Evolutionary conservation across 2,888 invertebrate species (phyloP).

Genomic region (Tetragonula carbonaria): DNA sequence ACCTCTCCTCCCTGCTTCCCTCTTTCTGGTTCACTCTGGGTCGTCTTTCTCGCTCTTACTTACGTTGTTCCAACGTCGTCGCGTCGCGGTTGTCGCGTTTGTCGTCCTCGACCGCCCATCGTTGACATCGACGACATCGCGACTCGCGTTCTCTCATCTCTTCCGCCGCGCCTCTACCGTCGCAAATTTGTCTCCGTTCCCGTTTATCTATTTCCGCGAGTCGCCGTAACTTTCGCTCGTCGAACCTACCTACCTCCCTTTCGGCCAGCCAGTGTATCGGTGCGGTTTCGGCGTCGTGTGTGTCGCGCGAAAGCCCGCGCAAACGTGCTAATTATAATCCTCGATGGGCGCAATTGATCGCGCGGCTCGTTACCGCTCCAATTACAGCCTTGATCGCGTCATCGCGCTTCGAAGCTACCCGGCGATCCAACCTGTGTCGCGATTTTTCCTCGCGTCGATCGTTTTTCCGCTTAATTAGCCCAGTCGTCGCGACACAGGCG

Average conservation of each 20-base stretch:
- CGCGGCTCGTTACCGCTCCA: slow-evolving; percentile 33
- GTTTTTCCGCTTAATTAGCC: slow-evolving; percentile 36
- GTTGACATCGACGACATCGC: slow-evolving; percentile 43
- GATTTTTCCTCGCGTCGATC: slow-evolving; percentile 25
- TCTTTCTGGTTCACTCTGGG: slow-evolving; percentile 1
- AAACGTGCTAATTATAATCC: slow-evolving; percentile 47
- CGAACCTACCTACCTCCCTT: slow-evolving; percentile 2
- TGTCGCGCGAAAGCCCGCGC: slow-evolving; percentile 11
- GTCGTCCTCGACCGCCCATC: slow-evolving; percentile 50
- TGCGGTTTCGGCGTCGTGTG: neutral
- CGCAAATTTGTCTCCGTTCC: slow-evolving; percentile 27
- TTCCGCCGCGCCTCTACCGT: slow-evolving; percentile 15
- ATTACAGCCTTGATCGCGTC: slow-evolving; percentile 44
- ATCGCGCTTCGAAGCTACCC: slow-evolving; percentile 12
- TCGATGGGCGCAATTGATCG: slow-evolving; percentile 42
- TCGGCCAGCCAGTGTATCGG: slow-evolving; percentile 3
- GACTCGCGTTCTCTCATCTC: slow-evolving; percentile 51
- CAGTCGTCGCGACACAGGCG: slow-evolving; percentile 22
- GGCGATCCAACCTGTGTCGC: neutral
- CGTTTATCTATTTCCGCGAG: slow-evolving; percentile 21
- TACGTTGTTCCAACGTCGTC: neutral
- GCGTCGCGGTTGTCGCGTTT: slow-evolving; percentile 36
- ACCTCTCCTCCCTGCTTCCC: slow-evolving; percentile 3
- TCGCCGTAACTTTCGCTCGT: neutral
- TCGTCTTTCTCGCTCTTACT: neutral